Evolutionary conservation across 2,888 invertebrate species (phyloP).

Genomic region (Microctonus hyperodae): DNA sequence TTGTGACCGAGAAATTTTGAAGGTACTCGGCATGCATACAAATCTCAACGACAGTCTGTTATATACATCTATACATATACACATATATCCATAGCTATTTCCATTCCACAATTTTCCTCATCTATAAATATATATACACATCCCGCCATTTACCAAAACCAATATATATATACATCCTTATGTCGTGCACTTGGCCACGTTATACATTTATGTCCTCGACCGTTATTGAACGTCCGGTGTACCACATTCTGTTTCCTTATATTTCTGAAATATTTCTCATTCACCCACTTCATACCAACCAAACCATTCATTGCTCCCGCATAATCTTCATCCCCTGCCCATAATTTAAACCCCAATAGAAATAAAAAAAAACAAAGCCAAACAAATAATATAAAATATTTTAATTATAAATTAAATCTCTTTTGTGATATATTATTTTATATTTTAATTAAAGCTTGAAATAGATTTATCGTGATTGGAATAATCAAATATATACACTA

Average conservation of each 20-base stretch:
- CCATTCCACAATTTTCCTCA: neutral
- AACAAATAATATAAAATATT: neutral
- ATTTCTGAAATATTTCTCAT: neutral
- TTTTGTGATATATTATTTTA: neutral
- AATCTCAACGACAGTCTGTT: neutral
- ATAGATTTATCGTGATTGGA: neutral
- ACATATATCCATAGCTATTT: too few species aligned
- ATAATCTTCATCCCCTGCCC: neutral
- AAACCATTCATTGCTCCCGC: neutral
- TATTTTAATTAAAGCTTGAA: neutral
- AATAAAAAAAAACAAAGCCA: neutral
- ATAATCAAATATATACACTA: neutral
- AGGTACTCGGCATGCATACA: neutral
- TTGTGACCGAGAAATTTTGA: neutral
- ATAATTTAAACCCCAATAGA: neutral
- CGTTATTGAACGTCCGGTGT: slow-evolving; percentile 10
- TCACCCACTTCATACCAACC: neutral
- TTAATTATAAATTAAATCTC: neutral
- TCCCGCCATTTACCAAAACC: neutral
- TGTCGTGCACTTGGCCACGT: neutral
- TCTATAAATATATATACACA: neutral
- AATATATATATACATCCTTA: neutral
- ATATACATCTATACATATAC: neutral
- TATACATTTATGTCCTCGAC: slow-evolving; percentile 4
- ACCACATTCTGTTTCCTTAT: slow-evolving; percentile 18